These are phyloP conservation scores for Dreissena polymorpha DNA, from an alignment of 1,140 invertebrate genomes.

Conservation along the genomic window DNA sequence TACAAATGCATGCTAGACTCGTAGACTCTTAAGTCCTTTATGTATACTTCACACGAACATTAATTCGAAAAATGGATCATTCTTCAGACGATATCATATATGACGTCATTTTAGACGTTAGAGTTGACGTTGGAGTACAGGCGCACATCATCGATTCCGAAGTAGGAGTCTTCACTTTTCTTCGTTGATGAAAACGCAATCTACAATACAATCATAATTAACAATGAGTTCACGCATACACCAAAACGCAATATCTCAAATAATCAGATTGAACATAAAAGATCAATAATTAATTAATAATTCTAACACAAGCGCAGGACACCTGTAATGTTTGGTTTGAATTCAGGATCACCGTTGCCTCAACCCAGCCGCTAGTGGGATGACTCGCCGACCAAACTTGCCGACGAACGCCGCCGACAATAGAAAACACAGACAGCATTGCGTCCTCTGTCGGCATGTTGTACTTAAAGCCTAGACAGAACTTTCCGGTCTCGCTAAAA, in stretches of 20 bases:
- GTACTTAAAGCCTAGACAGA: slow-evolving; percentile 35
- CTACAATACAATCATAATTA: slow-evolving; percentile 9
- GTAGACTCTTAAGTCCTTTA: too few relatives aligned
- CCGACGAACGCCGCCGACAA: neutral
- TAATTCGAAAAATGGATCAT: too few relatives aligned
- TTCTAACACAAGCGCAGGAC: too few relatives aligned
- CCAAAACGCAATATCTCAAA: too few relatives aligned
- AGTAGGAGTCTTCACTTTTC: neutral
- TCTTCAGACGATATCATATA: too few relatives aligned
- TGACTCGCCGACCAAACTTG: neutral
- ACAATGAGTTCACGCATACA: too few relatives aligned
- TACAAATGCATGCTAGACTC: too few relatives aligned
- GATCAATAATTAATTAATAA: too few relatives aligned
- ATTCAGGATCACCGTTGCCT: slow-evolving; percentile 17
- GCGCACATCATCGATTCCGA: slow-evolving; percentile 30
- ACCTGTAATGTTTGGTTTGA: too few relatives aligned
- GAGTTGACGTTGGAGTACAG: slow-evolving; percentile 7
- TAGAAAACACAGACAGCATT: neutral
- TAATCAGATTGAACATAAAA: too few relatives aligned
- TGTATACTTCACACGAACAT: too few relatives aligned
- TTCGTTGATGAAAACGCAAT: slow-evolving; percentile 24
- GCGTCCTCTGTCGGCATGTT: slow-evolving; percentile 32
- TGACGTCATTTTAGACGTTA: neutral
- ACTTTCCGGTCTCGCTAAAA: neutral
- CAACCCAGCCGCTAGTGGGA: slow-evolving; percentile 11